Conservation (phyloP, 2,888 invertebrate species). For the Dexiosoma caninum region DNA sequence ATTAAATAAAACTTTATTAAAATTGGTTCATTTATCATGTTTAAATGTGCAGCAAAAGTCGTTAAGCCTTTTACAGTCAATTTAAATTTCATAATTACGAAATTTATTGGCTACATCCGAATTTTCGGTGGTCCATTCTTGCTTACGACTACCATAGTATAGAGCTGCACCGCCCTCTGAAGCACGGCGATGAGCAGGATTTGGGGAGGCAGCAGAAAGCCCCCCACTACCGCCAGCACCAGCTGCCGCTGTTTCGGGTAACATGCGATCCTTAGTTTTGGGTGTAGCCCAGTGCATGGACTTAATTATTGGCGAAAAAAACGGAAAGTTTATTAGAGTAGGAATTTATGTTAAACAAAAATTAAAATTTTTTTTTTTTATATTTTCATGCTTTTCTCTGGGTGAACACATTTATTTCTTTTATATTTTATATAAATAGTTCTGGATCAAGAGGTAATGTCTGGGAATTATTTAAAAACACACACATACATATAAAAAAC, state of each 20-base stretch:
- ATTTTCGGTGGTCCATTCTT: conserved; percentile 85
- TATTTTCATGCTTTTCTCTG: conserved; percentile 8
- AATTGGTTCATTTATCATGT: conserved; percentile 69
- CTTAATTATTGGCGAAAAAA: conserved; percentile 76
- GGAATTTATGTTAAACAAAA: background rate
- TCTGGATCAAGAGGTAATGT: conserved; percentile 62
- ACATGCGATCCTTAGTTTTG: conserved; percentile 93
- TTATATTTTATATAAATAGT: conserved; percentile 8
- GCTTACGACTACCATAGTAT: conserved; percentile 80
- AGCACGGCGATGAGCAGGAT: conserved; percentile 84
- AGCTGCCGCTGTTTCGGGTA: conserved; percentile 79
- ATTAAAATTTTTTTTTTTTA: background rate
- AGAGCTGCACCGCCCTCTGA: conserved; percentile 93
- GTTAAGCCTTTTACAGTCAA: background rate
- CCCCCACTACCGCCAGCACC: conserved; percentile 78
- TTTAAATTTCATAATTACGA: conserved; percentile 93
- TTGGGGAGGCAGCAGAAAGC: conserved; percentile 80
- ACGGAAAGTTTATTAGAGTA: background rate
- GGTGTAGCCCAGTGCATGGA: conserved; percentile 96
- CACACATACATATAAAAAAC: background rate
- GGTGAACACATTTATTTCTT: conserved; percentile 10
- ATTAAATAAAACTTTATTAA: conserved; percentile 54
- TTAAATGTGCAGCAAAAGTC: background rate
- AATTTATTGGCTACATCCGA: conserved; percentile 91
- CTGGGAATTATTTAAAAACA: conserved; percentile 31